A percentile compares a stretch with the other conserved stretches of the same genome.
Conservation (phyloP, 2,113 vertebrate species). For the Heliornis fulica region DNA sequence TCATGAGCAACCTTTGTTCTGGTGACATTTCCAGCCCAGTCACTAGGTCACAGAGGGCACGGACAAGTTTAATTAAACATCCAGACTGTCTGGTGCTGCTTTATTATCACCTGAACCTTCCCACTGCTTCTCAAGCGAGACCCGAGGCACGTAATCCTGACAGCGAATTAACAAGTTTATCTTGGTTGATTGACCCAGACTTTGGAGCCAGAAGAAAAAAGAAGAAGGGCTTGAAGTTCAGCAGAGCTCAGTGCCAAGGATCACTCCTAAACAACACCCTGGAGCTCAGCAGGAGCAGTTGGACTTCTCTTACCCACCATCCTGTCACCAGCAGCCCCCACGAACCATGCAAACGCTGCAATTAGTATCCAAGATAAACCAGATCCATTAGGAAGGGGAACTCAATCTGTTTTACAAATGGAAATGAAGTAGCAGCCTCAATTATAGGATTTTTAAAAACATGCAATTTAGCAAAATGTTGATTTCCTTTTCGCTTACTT, state of each 20-base stretch:
- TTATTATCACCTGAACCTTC: conserved; percentile 52
- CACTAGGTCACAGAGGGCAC: neutral
- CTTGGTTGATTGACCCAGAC: conserved; percentile 50
- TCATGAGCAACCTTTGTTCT: conserved; percentile 14
- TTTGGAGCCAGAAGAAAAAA: neutral
- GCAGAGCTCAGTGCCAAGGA: neutral
- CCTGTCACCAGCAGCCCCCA: conserved; percentile 40
- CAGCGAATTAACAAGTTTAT: conserved; percentile 29
- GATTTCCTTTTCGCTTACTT: conserved; percentile 69
- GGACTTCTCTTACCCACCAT: conserved; percentile 21
- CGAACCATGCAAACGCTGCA: conserved; percentile 47
- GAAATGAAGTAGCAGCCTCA: conserved; percentile 67
- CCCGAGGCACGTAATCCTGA: neutral
- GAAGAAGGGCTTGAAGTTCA: neutral
- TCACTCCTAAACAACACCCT: neutral
- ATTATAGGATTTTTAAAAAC: conserved; percentile 70
- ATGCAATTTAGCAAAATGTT: conserved; percentile 66
- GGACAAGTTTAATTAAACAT: conserved; percentile 32
- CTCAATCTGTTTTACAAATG: conserved; percentile 71
- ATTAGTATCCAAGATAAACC: conserved; percentile 69
- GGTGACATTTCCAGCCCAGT: conserved; percentile 34
- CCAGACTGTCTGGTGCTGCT: conserved; percentile 34
- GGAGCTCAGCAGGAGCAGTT: conserved; percentile 36
- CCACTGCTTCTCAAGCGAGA: conserved; percentile 26
- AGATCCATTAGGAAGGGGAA: conserved; percentile 59